A percentile compares a stretch with the other conserved stretches of the same genome.
Evolutionary conservation across 2,888 invertebrate genomes (phyloP).

Genomic region (Neocrepidodera transversa): DNA sequence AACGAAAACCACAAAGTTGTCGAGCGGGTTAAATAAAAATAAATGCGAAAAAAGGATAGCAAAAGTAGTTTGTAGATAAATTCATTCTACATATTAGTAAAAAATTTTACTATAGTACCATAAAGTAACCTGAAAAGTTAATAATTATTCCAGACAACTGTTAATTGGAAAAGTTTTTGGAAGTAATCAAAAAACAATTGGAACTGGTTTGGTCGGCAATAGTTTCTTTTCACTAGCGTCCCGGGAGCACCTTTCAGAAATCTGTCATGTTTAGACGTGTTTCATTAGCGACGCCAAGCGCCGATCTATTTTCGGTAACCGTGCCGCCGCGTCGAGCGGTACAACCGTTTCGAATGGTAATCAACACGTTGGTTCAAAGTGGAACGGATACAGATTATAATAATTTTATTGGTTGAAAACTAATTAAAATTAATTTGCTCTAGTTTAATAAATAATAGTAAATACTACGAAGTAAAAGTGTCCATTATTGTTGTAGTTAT

Average conservation of each 20-base stretch:
- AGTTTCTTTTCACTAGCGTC: constrained; percentile 22
- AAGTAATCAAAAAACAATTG: constrained; percentile 48
- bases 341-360: constrained; percentile 30
- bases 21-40: constrained; percentile 28
- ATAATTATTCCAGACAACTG: too few relatives aligned
- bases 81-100: too few relatives aligned
- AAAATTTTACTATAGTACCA: too few relatives aligned
- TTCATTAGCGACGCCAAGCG: constrained; percentile 35
- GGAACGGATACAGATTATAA: constrained; percentile 5
- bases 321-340: constrained; percentile 37
- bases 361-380: constrained; percentile 19
- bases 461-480: too few relatives aligned
- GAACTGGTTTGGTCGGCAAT: constrained; percentile 33
- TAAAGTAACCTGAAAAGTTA: too few relatives aligned
- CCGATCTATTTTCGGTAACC: constrained; percentile 38
- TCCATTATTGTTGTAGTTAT: too few relatives aligned
- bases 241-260: constrained; percentile 16
- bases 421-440: background rate
- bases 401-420: constrained; percentile 5
- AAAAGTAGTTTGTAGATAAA: background rate
- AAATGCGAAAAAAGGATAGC: background rate
- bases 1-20: constrained; percentile 32
- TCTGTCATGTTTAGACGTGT: constrained; percentile 36
- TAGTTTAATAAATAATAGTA: too few relatives aligned
- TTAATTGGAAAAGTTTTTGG: constrained; percentile 44